A percentile compares a stretch with the other conserved stretches of the same genome.
These are phyloP conservation scores for Musca vetustissima DNA, from an alignment of 1,140 invertebrate genomes.

Conservation along the genomic window DNA sequence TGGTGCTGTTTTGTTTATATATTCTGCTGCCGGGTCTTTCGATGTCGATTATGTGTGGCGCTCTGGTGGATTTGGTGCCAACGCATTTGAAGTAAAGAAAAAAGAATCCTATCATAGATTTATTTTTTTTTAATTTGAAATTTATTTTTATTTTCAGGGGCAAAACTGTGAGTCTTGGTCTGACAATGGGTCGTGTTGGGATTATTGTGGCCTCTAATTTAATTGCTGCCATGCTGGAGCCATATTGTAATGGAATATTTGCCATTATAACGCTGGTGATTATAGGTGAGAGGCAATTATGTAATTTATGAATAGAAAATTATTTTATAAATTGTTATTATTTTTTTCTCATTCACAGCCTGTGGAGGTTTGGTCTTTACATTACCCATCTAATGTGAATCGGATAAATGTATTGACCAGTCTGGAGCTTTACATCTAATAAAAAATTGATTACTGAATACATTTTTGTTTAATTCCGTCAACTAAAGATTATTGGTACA, in stretches of 20 bases:
- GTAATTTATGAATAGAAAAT: not conserved
- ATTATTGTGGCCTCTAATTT: conserved; percentile 61
- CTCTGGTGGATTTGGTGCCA: conserved; percentile 57
- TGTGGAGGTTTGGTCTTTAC: conserved; percentile 38
- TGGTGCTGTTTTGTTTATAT: conserved; percentile 51
- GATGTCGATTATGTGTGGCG: conserved; percentile 55
- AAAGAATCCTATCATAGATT: not conserved
- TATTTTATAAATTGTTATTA: not conserved
- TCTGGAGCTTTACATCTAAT: no score
- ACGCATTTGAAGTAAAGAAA: conserved; percentile 53
- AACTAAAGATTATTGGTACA: no score
- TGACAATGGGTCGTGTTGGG: conserved; percentile 62
- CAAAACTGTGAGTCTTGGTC: conserved; percentile 62
- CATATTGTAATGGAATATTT: conserved; percentile 59
- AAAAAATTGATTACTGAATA: no score
- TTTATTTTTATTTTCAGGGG: conserved; percentile 52
- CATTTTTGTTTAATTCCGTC: no score
- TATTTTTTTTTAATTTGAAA: not conserved
- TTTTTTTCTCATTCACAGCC: conserved; percentile 30
- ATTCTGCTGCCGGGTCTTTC: conserved; percentile 55
- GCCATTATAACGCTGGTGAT: conserved; percentile 40
- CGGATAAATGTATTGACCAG: no score
- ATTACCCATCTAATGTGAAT: conserved; percentile 38
- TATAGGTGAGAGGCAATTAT: conserved; percentile 33
- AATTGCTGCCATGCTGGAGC: conserved; percentile 59